Base-by-base conservation (phyloP, 2,797 vertebrate species). In the Scomberomorus guttatus region DNA sequence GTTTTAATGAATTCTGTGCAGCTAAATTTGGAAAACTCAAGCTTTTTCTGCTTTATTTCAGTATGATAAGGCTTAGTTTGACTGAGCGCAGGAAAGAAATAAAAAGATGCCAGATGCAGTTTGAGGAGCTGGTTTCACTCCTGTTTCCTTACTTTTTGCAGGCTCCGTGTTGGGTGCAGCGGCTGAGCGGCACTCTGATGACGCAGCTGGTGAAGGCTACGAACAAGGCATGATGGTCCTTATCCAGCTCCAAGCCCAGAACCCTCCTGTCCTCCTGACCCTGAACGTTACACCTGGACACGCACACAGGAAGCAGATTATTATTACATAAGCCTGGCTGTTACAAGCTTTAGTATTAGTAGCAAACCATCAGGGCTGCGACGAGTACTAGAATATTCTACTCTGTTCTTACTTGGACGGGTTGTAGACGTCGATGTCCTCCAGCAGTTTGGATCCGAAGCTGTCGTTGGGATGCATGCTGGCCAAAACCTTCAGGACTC, bases 341-440 rank as follows among this genome's bases (percentile, higher is more conserved):
- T n/a, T n/a, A n/a, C n/a, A n/a, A n/a, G n/a, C n/a, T n/a, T n/a
- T n/a, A n/a, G n/a, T n/a, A n/a, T n/a, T n/a, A n/a, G n/a, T n/a
- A n/a, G n/a, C n/a, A n/a, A n/a, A n/a, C n/a, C n/a, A 1, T 74
- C 51, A 27, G 22, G 24, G 10, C 6, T 27, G 8, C 0, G 6
- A 2, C 0, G 0, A 67, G 25, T 0, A 11, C n/a, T 1, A 1
- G 1, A 24, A 2, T 10, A 0, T 15, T 22, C 8, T 0, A 4
- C 5, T 2, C 18, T 0, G 27, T 17, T 51, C 67, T 11, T 29
- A 95, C 98, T 95, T 97, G 83, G 95, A 94, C 1, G 96, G 97
- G 90, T 97, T 96, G 93, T 96, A 98, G 6, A 97, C 97, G 52
- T 97, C 94, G 65, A 99, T 97, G 86, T 98, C 97, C 95, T 99